Evolutionary conservation across 1,140 invertebrate species (phyloP).

Genomic region (Caerostris darwini): DNA sequence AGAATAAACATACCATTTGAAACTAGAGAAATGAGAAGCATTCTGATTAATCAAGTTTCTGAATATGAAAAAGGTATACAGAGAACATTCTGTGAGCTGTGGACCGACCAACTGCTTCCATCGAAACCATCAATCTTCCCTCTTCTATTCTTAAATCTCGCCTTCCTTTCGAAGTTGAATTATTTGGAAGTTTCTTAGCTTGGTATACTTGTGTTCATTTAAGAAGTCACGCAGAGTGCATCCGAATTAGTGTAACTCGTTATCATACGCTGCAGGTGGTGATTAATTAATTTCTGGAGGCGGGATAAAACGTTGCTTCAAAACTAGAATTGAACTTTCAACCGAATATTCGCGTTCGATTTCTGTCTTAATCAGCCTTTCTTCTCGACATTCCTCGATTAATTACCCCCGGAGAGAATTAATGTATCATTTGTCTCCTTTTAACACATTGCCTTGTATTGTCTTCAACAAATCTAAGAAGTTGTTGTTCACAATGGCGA

Average conservation of each 20-base stretch:
- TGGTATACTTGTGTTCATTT: constrained; percentile 13
- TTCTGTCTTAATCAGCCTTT: constrained; percentile 36
- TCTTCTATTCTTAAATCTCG: neutral
- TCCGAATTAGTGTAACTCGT: constrained; percentile 26
- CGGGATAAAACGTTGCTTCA: constrained; percentile 4
- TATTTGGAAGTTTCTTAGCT: constrained; percentile 4
- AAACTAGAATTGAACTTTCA: constrained; percentile 13
- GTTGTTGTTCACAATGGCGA: neutral
- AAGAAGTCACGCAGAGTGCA: constrained; percentile 29
- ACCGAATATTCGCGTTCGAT: constrained; percentile 9
- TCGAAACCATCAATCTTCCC: neutral
- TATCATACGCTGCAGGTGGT: neutral
- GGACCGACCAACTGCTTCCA: neutral
- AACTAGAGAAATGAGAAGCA: no score
- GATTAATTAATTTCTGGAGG: constrained; percentile 32
- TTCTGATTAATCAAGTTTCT: no score
- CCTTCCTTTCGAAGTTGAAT: neutral
- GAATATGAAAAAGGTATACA: no score
- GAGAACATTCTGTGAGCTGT: no score
- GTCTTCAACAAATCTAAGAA: neutral
- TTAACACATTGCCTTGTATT: constrained; percentile 5
- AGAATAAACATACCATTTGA: no score
- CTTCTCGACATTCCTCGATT: constrained; percentile 24
- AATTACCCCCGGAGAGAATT: constrained; percentile 6
- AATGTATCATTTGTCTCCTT: constrained; percentile 16